Base-by-base conservation (phyloP, 2,797 vertebrate species). In the Gadopsis marmoratus region DNA sequence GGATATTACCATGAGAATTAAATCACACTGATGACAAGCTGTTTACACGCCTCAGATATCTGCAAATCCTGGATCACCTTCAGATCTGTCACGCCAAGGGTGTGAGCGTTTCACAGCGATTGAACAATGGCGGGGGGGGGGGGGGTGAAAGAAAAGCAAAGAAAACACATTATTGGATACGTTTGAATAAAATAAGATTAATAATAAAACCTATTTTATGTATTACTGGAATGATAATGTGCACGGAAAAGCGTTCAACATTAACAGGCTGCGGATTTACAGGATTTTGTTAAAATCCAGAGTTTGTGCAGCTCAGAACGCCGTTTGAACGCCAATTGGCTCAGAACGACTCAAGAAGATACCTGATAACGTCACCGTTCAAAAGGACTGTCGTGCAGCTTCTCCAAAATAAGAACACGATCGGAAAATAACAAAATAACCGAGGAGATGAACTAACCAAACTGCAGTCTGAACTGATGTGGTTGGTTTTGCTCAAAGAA, bases 1-100 rank as follows among this genome's bases (percentile, higher is more conserved):
- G 50, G 26, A 47, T 68, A 67, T 86, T 56, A 80, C 17, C 78
- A 66, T 54, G 60, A 85, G 48, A 85, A 83, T 61, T 5, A 77
- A 85, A 77, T 59, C 13, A 69, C 48, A 26, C 16, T 23, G 4
- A 56, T 16, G 39, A 70, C 5, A 35, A 83, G 39, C 62, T 63
- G 56, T 76, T 74, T 56, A 53, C 26, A 68, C 7, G 3, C 65
- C 33, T 65, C 68, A 39, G 45, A 69, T 47, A 39, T 78, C 48
- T 0, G 41, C 19, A 77, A 75, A 86, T 79, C 64, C 54, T 73
- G 37, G 35, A 43, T 84, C 74, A 43, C 4, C 33, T 56, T 60
- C 48, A 76, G 29, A 37, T 64, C 8, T 43, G 14, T 54, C 45
- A 45, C 14, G 29, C 65, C 19, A 45, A 58, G 21, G 61, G 59